A percentile compares a stretch with the other conserved stretches of the same genome.
Conservation (phyloP, 2,888 invertebrate species). For the Odontothrips loti region DNA sequence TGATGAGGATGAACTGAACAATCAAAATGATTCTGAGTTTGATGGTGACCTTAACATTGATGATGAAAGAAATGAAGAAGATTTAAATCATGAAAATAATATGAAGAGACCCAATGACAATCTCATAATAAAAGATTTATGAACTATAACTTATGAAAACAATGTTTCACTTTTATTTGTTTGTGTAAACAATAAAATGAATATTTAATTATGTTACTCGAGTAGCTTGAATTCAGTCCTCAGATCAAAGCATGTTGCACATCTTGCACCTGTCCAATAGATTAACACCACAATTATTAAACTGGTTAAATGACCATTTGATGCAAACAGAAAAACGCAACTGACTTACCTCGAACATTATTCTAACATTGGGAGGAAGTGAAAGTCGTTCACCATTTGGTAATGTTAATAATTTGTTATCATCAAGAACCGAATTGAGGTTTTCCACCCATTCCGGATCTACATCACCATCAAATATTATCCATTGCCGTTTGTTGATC, state of each 20-base stretch:
- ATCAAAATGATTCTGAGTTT: no score
- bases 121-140: no score
- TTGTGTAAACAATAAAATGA: no score
- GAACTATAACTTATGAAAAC: no score
- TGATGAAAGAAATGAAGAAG: no score
- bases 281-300: slow-evolving; percentile 13
- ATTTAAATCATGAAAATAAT: no score
- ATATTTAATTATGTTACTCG: no score
- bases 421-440: slow-evolving; percentile 96
- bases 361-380: slow-evolving; percentile 92
- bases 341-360: slow-evolving; percentile 76
- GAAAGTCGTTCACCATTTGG: slow-evolving; percentile 98
- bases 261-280: slow-evolving; percentile 73
- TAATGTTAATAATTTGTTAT: slow-evolving; percentile 94
- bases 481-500: slow-evolving; percentile 98
- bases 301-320: slow-evolving; percentile 28
- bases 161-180: no score
- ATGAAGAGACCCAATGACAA: no score
- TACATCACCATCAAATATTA: slow-evolving; percentile 99
- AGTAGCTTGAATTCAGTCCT: no score
- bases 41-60: no score
- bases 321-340: slow-evolving; percentile 31
- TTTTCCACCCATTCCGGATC: slow-evolving; percentile 99
- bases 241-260: slow-evolving; percentile 73
- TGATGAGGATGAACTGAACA: no score